These are phyloP conservation scores for Colinus virginianus DNA, from an alignment of 2,113 vertebrate genomes.

Conservation along the genomic window DNA sequence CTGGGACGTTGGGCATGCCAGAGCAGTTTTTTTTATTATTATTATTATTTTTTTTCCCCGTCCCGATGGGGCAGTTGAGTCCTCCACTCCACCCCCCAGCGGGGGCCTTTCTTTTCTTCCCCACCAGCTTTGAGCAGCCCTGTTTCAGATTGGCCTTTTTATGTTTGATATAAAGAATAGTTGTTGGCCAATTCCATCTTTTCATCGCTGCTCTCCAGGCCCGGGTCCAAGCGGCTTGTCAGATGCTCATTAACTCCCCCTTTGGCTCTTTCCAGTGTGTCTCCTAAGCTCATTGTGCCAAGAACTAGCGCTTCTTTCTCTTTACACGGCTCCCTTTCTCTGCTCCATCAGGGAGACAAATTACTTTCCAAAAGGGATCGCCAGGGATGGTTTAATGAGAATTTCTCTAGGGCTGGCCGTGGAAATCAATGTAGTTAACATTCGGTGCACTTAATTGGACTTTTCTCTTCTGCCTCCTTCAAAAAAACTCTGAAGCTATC, in stretches of 20 bases:
- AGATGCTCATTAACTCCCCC: constrained; percentile 98
- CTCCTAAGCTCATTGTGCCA: constrained; percentile 93
- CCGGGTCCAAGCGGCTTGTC: constrained; percentile 90
- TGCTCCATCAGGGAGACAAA: constrained; percentile 90
- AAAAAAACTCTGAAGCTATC: constrained; percentile 91
- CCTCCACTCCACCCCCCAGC: constrained; percentile 71
- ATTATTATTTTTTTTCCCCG: not conserved
- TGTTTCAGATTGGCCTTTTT: constrained; percentile 89
- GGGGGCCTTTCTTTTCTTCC: constrained; percentile 80
- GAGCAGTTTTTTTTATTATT: not conserved
- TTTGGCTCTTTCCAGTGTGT: constrained; percentile 91
- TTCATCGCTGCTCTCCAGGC: constrained; percentile 89
- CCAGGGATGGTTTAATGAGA: constrained; percentile 98
- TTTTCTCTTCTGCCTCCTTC: constrained; percentile 92
- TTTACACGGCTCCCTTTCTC: constrained; percentile 89
- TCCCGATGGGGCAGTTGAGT: constrained; percentile 61
- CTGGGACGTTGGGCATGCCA: not conserved
- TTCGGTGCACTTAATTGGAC: constrained; percentile 99
- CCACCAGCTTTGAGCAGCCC: constrained; percentile 86
- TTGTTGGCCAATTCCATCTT: constrained; percentile 87
- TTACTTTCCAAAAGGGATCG: constrained; percentile 91
- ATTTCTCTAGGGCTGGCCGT: constrained; percentile 97
- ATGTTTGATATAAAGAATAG: constrained; percentile 90
- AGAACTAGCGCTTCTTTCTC: constrained; percentile 88
- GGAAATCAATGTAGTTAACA: constrained; percentile 99